phyloP scores from a whole-genome alignment of 2,113 vertebrate species.

The Ceyx margarethae region DNA sequence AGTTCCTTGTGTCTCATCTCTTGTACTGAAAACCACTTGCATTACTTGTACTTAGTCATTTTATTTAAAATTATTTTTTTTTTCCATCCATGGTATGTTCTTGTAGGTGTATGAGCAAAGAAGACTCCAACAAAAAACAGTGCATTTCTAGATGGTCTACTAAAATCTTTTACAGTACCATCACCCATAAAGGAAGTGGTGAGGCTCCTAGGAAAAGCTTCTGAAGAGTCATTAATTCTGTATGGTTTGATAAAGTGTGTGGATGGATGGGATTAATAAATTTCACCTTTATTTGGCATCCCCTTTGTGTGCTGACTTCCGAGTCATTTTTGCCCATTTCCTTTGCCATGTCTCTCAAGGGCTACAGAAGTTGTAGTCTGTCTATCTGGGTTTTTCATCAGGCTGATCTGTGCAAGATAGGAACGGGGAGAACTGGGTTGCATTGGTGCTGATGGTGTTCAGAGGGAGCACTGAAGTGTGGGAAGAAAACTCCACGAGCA shows the following conservation, averaged over 20 bases:
- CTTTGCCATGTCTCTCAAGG: not conserved
- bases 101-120: not conserved
- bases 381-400: not conserved
- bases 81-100: not conserved
- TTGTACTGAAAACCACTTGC: not conserved
- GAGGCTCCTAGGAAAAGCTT: not conserved
- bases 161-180: not conserved
- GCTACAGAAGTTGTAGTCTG: not conserved
- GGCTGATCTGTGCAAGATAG: not conserved
- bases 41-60: not conserved
- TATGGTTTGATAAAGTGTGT: not conserved
- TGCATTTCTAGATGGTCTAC: not conserved
- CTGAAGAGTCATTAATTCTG: not conserved
- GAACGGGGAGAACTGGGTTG: not conserved
- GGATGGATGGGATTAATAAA: not conserved
- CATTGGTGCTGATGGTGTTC: not conserved
- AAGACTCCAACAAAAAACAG: not conserved
- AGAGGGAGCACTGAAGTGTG: rapidly evolving
- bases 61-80: not conserved
- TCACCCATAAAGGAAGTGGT: not conserved
- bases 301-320: not conserved
- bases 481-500: rapidly evolving
- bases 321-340: not conserved
- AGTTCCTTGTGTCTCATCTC: not conserved
- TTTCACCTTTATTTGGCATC: not conserved